Evolutionary conservation across 2,888 invertebrate species (phyloP), one percentile per base, ranked within the genome.

Genomic region (Drosophila atripex): DNA sequence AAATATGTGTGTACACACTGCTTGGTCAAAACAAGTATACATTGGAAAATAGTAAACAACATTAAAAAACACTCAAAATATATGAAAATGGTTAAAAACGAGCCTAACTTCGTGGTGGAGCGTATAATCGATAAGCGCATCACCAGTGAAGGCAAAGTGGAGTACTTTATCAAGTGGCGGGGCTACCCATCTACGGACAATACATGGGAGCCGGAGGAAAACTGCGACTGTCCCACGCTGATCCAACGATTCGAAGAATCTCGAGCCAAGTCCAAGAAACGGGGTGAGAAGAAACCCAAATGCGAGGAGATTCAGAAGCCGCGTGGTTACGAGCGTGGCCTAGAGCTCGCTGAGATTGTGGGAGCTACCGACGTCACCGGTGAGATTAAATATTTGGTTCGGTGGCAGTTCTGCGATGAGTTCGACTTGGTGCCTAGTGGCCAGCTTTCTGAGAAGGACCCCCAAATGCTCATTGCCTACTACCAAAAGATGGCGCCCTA

Each of bases 161-260:
- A 95, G 87, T 95, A 95, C 82, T 94, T 92, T 63, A 91, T 95
- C 12, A 95, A 95, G 90, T 95, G 96, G 95, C 95, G 95, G 84
- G 96, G 96, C 2, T 97, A 96, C 89, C 94, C 94, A 14, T 95
- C 94, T 88, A 95, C 95, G 7, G 98, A 98, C 78, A 98, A 98
- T 86, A 98, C 98, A 0, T 98, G 98, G 98, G 98, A 98, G 87
- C 98, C 98, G 0, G 97, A 97, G 88, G 97, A 97, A 79, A 97
- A 97, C 88, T 93, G 98, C 4, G 97, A 98, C 80, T 98, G 98
- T 90, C 97, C 97, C 0, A 96, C 96, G 73, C 92, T 97, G 21
- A 97, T 97, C 76, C 94, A 95, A 72, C 95, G 96, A 2, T 98
- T 96, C 91, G 97, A 98, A 90, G 95, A 95, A 12, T 95, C 95